Conservation (phyloP, 2,888 invertebrate species). For the Ormia ochracea region DNA sequence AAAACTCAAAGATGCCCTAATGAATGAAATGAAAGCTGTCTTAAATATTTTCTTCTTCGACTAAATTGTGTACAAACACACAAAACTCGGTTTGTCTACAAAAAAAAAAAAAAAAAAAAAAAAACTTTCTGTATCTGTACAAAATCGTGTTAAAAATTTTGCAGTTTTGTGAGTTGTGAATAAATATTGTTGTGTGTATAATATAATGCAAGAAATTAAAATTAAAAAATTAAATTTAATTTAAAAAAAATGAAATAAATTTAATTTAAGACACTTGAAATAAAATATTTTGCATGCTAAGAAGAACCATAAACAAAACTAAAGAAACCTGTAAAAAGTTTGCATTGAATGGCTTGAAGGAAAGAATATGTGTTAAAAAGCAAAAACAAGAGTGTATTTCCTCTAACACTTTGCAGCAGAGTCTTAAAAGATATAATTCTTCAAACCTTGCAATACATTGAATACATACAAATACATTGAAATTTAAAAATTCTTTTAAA, state of each 20-base stretch:
- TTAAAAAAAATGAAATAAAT: not conserved
- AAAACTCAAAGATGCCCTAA: slow-evolving; percentile 22
- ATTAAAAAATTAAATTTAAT: not conserved
- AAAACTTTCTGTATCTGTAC: slow-evolving; percentile 37
- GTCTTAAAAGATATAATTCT: not conserved
- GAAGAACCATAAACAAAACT: not conserved
- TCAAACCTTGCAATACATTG: not conserved
- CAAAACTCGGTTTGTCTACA: not conserved
- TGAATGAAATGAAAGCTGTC: slow-evolving; percentile 31
- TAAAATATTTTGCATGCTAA: not conserved
- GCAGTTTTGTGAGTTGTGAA: slow-evolving; percentile 22
- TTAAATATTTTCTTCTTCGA: not conserved
- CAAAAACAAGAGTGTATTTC: slow-evolving; percentile 24
- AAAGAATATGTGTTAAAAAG: slow-evolving; percentile 42
- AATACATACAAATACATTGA: not conserved
- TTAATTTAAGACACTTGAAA: not conserved
- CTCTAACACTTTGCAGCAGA: slow-evolving; percentile 18
- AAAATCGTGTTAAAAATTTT: slow-evolving; percentile 26
- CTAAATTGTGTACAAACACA: not conserved
- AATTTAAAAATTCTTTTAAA: too few relatives aligned
- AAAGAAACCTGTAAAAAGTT: slow-evolving; percentile 42
- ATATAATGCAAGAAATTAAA: not conserved
- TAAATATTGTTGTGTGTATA: slow-evolving; percentile 25
- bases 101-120: too few relatives aligned
- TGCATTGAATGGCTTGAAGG: slow-evolving; percentile 16